Base-by-base conservation (phyloP, 2,888 invertebrate genomes). In the Chrysotoxum bicinctum region DNA sequence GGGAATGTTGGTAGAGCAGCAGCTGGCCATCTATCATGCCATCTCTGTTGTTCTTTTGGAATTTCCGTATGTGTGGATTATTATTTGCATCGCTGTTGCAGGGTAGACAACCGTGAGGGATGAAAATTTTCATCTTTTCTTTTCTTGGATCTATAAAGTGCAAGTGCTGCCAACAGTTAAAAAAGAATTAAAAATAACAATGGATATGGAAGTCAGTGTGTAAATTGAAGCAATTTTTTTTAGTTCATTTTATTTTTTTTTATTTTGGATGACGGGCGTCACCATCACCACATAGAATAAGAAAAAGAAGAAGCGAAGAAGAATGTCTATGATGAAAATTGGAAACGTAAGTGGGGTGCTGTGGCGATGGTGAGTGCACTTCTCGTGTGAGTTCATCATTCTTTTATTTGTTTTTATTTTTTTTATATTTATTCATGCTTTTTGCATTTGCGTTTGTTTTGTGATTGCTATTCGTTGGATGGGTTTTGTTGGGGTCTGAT, bases 381-480 rank as follows among this genome's bases (percentile, higher is more conserved):
- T 70, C 70, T 80, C 50, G 80, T 79, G 75, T 84, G 80, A 84
- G 84, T 84, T 77, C 81, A 85, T 81, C 80, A 85, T 81, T 85
- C 80, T 76, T 85, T 77, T 75, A 62, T 43, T 43, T 64, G 26
- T 45, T 64, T 64, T 62, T 62, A 12, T 26, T 30, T 16, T 62
- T 19, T 30, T 30, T 32, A 32, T 45, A 64, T 64, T 64, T 64
- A 64, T 64, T 64, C 62, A 64, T 64, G 84, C 58, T 72, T 79
- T 75, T 75, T 84, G 35, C 52, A 66, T 56, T 64, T 60, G 58
- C 48, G 74, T 84, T 84, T 85, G 81, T 77, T 76, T 85, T 85
- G 81, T 73, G 81, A 80, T 77, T 81, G 68, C 64, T 69, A 77
- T 85, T 85, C 85, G 72, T 85, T 84, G 69, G 50, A 66, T 66